Conservation (phyloP, 2,797 vertebrate genomes). For the Crocodylus rhombifer region DNA sequence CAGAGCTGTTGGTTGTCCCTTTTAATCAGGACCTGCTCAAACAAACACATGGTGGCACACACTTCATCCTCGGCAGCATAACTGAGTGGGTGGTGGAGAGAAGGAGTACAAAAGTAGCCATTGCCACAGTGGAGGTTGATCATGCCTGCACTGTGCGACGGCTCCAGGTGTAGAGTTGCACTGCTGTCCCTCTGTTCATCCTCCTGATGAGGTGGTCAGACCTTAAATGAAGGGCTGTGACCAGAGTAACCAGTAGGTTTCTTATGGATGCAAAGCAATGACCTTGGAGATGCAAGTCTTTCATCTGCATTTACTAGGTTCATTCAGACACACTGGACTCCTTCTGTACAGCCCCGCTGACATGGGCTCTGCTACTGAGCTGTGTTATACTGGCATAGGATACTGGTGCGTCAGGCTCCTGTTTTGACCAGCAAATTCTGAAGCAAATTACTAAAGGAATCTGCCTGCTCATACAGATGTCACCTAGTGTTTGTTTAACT, state of each 20-base stretch:
- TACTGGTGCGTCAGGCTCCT: background rate
- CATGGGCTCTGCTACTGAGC: background rate
- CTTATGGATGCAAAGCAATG: background rate
- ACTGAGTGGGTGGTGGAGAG: too few species aligned
- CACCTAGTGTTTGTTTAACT: background rate
- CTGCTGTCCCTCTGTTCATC: too few species aligned
- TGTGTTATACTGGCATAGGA: background rate
- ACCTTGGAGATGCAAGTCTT: background rate
- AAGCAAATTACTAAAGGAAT: background rate
- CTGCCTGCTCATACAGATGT: background rate
- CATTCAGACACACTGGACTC: background rate
- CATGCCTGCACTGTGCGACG: too few species aligned
- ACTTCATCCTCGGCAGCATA: background rate
- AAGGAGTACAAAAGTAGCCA: too few species aligned
- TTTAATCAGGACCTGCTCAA: background rate
- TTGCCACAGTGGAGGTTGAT: too few species aligned
- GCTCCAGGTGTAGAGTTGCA: too few species aligned
- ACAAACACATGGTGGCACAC: background rate
- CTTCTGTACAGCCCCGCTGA: background rate
- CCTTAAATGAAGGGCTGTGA: background rate
- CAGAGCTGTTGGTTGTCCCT: background rate
- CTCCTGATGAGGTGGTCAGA: too few species aligned
- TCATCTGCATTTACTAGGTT: background rate
- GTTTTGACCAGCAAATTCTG: background rate
- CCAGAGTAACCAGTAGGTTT: background rate